Evolutionary conservation across 1,140 invertebrate species (phyloP), one percentile per base, ranked within the genome.

Genomic region (Coelopa frigida): DNA sequence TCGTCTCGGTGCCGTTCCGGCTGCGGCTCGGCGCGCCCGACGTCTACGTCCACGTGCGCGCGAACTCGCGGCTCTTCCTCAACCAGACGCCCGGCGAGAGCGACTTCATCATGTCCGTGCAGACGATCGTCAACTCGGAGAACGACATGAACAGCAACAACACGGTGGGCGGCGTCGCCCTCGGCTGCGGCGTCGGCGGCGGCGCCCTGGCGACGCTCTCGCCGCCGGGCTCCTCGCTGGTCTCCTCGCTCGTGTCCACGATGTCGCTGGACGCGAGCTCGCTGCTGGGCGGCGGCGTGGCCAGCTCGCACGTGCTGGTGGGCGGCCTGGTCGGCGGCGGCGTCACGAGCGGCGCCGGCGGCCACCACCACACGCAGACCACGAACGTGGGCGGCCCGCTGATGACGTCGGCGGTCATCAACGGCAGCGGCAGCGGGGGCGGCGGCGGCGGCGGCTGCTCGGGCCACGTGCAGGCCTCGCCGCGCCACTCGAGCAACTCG

Each of bases 61-160:
- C 89, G 27, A 89, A 88, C 68, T 90, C 89, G 55, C 88, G 86
- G 72, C 73, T 87, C 48, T 93, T 93, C 65, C 81, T 80, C 57
- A 84, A 80, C 63, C 75, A 78, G 33, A 76, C 79, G 49, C 76
- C 76, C 44, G 76, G 75, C 49, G 85, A 89, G 50, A 75, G 77
- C 42, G 87, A 93, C 61, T 93, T 91, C 70, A 87, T 95, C 49
- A 91, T 94, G 83, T 87, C 90, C 36, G 89, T 88, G 35, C 88
- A 92, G 71, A 87, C 88, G 38, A 83, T 96, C 42, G 65, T 75
- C 73, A 75, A 79, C 73, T 71, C 75, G 47, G 71, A 75, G 67
- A 74, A 71, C 56, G 67, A 72, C 59, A 70, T 72, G 65, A 75
- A 77, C 59, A 69, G 71, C 70, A 66, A 52, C 43, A 61, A 59